These are phyloP conservation scores for Dromaius novaehollandiae DNA, from an alignment of 2,113 vertebrate genomes.

Conservation along the genomic window DNA sequence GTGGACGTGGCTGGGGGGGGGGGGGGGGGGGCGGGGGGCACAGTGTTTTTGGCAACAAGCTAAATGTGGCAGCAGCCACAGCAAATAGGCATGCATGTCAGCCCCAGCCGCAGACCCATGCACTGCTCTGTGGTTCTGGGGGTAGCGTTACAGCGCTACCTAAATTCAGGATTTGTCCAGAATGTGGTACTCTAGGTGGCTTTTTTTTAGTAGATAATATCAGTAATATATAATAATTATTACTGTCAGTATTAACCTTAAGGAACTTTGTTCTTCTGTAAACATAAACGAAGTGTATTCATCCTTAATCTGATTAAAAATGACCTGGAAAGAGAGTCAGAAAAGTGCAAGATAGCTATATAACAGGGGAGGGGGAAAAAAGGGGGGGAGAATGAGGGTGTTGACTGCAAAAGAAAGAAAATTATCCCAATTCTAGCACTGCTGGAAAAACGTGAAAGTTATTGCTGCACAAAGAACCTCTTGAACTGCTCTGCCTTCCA, in stretches of 20 bases:
- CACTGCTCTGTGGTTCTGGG: neutral
- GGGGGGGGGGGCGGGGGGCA: too few species aligned
- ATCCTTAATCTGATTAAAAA: conserved; percentile 32
- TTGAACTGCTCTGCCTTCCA: conserved; percentile 84
- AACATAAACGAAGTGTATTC: conserved; percentile 9
- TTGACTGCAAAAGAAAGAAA: conserved; percentile 65
- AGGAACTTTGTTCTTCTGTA: neutral
- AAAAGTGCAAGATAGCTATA: neutral
- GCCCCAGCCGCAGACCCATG: neutral
- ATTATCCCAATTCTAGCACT: conserved; percentile 76
- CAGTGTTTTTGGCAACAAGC: neutral
- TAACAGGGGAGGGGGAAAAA: neutral
- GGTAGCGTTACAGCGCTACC: neutral
- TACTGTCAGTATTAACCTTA: neutral
- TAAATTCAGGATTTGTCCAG: conserved; percentile 10
- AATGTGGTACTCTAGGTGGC: neutral
- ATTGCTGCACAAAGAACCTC: conserved; percentile 86
- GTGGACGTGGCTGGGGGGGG: too few species aligned
- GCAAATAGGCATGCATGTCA: rapidly evolving
- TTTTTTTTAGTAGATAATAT: neutral
- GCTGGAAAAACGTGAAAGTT: conserved; percentile 82
- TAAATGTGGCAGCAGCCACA: neutral
- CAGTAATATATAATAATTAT: neutral
- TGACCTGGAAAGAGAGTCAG: conserved; percentile 33
- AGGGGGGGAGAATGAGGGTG: neutral